Evolutionary conservation across 2,113 vertebrate species (phyloP).

Genomic region (Acinonyx jubatus): DNA sequence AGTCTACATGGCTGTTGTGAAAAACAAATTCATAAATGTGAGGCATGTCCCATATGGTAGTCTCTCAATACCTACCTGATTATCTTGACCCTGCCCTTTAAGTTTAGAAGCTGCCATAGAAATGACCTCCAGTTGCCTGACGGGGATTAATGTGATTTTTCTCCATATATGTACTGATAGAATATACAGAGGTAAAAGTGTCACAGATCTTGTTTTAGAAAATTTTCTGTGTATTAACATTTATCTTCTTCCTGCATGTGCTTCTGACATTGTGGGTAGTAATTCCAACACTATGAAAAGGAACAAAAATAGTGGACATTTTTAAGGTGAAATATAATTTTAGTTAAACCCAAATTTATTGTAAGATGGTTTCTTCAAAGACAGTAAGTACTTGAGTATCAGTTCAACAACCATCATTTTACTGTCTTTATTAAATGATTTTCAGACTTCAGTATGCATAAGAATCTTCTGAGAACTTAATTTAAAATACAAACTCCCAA

Average conservation of each 20-base stretch:
- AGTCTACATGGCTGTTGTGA: not conserved
- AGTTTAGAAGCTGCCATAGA: not conserved
- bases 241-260: not conserved
- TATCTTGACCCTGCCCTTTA: not conserved
- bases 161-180: not conserved
- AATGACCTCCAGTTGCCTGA: not conserved
- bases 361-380: not conserved
- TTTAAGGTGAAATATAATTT: slow-evolving; percentile 28
- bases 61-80: not conserved
- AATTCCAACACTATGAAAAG: slow-evolving; percentile 50
- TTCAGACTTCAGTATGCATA: not conserved
- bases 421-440: not conserved
- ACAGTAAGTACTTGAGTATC: not conserved
- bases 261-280: slow-evolving; percentile 3
- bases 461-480: not conserved
- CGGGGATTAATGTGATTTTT: not conserved
- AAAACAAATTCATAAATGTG: not conserved
- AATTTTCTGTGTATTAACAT: not conserved
- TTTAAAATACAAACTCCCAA: not conserved
- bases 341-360: slow-evolving; percentile 25
- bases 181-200: not conserved
- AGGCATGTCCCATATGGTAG: not conserved
- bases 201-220: not conserved
- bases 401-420: not conserved
- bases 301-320: not conserved